These are phyloP conservation scores for Eulemur rubriventer DNA, from an alignment of 2,797 vertebrate genomes.

Conservation along the genomic window DNA sequence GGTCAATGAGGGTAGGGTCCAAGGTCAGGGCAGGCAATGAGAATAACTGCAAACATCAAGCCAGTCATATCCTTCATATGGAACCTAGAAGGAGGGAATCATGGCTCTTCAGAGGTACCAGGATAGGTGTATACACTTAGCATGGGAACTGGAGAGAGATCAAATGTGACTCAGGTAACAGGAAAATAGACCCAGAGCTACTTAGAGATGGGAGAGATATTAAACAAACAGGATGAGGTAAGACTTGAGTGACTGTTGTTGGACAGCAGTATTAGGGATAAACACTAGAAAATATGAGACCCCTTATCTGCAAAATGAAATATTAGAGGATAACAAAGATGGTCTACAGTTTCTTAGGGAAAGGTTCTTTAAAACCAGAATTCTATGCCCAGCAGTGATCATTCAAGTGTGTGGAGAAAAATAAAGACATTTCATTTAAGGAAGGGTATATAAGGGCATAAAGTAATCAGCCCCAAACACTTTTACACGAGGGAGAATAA, in stretches of 20 bases:
- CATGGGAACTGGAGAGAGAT: neutral
- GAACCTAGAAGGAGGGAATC: neutral
- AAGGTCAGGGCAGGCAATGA: conserved; percentile 3
- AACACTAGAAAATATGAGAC: neutral
- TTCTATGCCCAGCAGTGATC: conserved; percentile 1
- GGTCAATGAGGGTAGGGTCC: neutral
- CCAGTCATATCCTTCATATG: neutral
- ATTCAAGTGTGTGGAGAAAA: conserved; percentile 27
- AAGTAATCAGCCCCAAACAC: neutral
- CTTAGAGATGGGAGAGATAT: neutral
- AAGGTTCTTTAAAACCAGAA: conserved; percentile 11
- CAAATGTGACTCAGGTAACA: neutral
- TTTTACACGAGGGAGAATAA: neutral
- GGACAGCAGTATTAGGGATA: neutral
- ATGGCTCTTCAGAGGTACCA: neutral
- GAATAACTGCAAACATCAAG: neutral
- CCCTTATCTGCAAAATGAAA: neutral
- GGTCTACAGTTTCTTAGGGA: neutral
- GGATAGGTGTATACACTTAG: neutral
- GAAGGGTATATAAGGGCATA: neutral
- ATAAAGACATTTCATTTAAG: conserved; percentile 11
- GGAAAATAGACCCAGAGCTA: neutral
- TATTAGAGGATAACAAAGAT: neutral
- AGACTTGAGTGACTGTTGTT: neutral
- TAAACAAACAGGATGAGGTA: neutral